A percentile compares a stretch with the other conserved stretches of the same genome.
Conservation (phyloP, 1,140 invertebrate species). For the Drosophila bocqueti region DNA sequence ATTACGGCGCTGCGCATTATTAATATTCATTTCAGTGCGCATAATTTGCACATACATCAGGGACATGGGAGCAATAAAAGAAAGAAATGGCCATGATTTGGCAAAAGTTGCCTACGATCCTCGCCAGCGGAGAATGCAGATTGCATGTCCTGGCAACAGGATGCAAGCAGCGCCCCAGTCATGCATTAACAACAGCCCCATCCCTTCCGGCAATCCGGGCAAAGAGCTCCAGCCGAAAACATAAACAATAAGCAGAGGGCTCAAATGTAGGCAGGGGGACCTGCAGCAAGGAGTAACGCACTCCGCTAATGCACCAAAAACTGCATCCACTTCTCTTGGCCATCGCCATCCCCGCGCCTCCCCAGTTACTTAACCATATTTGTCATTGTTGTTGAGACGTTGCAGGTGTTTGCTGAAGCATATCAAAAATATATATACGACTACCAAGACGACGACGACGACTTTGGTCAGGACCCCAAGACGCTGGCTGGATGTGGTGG, state of each 20-base stretch:
- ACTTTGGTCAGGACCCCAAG: constrained; percentile 24
- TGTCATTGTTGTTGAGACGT: constrained; percentile 80
- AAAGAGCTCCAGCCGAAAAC: constrained; percentile 56
- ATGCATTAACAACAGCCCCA: constrained; percentile 63
- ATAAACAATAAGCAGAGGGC: constrained; percentile 74
- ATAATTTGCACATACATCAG: constrained; percentile 58
- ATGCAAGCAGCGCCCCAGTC: constrained; percentile 35
- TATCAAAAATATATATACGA: constrained; percentile 68
- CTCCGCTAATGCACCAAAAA: constrained; percentile 78
- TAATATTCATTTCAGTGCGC: constrained; percentile 71
- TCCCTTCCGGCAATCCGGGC: constrained; percentile 27
- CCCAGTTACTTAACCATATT: constrained; percentile 71
- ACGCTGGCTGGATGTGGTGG: not conserved
- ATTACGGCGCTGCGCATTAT: constrained; percentile 45
- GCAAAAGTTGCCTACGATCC: constrained; percentile 47
- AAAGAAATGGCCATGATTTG: constrained; percentile 66
- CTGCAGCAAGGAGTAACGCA: constrained; percentile 45
- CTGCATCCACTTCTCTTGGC: constrained; percentile 34
- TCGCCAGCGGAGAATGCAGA: constrained; percentile 58
- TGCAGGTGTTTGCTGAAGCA: constrained; percentile 79
- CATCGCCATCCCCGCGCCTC: not conserved
- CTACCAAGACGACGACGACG: constrained; percentile 26
- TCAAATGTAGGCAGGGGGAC: constrained; percentile 11
- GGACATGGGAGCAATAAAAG: constrained; percentile 56
- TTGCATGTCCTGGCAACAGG: constrained; percentile 67